phyloP scores from a whole-genome alignment of 2,888 invertebrate genomes.

The Mythimna pallens region DNA sequence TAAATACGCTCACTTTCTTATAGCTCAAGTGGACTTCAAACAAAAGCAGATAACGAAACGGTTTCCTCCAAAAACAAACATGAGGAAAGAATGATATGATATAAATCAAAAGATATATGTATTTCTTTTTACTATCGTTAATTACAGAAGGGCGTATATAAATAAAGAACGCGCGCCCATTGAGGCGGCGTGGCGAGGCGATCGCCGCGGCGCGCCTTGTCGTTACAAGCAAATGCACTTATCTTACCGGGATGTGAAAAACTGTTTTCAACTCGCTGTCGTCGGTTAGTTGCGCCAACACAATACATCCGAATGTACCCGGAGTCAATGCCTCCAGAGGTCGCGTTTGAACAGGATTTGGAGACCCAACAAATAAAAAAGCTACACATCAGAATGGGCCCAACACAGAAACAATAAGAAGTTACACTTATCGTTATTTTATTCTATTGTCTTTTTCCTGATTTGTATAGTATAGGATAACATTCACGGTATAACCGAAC shows the following conservation, averaged over 20 bases:
- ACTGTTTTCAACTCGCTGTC: constrained; percentile 85
- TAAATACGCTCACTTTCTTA: constrained; percentile 42
- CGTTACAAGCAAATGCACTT: constrained; percentile 91
- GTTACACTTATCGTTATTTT: constrained; percentile 75
- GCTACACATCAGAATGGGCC: constrained; percentile 77
- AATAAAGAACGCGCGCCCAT: constrained; percentile 87
- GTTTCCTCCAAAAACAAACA: constrained; percentile 74
- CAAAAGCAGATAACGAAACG: constrained; percentile 68
- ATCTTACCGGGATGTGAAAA: constrained; percentile 89
- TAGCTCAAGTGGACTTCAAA: constrained; percentile 58
- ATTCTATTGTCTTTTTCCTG: constrained; percentile 71
- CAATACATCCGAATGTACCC: constrained; percentile 76
- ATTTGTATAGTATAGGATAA: constrained; percentile 67
- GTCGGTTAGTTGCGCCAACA: constrained; percentile 87
- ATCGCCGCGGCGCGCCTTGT: constrained; percentile 86
- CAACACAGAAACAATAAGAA: constrained; percentile 82
- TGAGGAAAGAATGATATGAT: constrained; percentile 77
- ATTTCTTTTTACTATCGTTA: constrained; percentile 88
- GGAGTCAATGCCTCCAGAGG: constrained; percentile 85
- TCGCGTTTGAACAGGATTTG: constrained; percentile 82
- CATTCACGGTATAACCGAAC: constrained; percentile 58
- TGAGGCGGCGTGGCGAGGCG: constrained; percentile 83
- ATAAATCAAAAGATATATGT: constrained; percentile 85
- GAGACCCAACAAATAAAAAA: constrained; percentile 81
- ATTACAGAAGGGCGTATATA: constrained; percentile 89